A percentile compares a stretch with the other conserved stretches of the same genome.
Conservation (phyloP, 2,113 vertebrate species). For the Gymnogyps californianus region DNA sequence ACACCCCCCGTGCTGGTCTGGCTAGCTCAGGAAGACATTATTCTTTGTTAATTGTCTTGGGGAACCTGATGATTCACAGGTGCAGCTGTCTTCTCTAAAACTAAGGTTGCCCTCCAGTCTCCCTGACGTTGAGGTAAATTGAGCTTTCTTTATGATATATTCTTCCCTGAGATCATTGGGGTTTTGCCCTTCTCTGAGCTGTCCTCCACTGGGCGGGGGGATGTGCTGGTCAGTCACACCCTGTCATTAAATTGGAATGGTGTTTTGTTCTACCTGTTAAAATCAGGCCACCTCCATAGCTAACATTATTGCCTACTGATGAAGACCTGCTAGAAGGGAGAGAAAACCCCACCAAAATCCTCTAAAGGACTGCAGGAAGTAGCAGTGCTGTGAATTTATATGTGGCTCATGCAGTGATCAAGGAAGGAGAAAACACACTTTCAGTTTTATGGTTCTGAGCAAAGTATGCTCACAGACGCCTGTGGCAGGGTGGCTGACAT, state of each 20-base stretch:
- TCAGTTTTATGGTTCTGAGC: not conserved
- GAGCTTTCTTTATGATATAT: not conserved
- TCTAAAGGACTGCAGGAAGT: not conserved
- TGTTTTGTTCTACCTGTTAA: not conserved
- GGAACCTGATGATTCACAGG: not conserved
- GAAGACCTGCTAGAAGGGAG: not conserved
- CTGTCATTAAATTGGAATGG: not conserved
- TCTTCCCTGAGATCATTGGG: not conserved
- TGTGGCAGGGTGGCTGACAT: accelerated
- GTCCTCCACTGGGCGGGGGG: not conserved
- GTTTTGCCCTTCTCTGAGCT: not conserved
- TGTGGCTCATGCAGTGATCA: not conserved
- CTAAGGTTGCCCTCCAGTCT: not conserved
- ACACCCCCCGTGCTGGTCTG: not conserved
- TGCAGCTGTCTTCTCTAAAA: not conserved
- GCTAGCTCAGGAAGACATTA: not conserved
- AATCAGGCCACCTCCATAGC: not conserved
- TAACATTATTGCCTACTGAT: not conserved
- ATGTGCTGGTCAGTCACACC: not conserved
- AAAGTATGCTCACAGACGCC: not conserved
- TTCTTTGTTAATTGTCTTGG: not conserved
- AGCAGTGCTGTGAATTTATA: not conserved
- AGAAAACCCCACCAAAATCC: not conserved
- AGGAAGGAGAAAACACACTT: not conserved
- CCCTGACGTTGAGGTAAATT: not conserved